Evolutionary conservation across 2,888 invertebrate species (phyloP), one percentile per base, ranked within the genome.

Genomic region (Epirrita christyi): DNA sequence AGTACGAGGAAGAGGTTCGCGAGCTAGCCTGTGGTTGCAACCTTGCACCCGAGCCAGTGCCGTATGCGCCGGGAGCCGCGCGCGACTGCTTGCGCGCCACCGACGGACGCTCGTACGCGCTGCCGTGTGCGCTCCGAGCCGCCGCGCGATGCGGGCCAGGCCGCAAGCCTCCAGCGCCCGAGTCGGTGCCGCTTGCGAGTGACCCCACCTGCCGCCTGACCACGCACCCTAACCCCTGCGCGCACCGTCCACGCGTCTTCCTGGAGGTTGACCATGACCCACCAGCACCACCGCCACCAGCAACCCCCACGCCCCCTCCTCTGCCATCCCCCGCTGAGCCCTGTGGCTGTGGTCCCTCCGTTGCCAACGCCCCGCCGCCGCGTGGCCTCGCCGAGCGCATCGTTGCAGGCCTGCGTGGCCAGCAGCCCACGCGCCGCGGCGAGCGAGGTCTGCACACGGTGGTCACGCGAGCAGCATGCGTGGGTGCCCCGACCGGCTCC

Each of bases 191-290:
- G 21, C 63, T 77, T 8, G 60, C 64, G 14, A 63, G 75, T 9
- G 76, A 75, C 59, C 66, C 67, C 64, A 66, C 60, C 9, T 85
- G 84, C 68, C 65, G 68, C 11, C 15, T 10, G 9, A 47, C 38
- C 15, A 61, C 48, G 14, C 43, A 32, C 36, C 1, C 75, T 9
- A 79, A 83, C 61, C 80, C 81, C 10, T 85, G 85, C 67, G 76
- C 75, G n/a, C 80, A 83, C 53, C 72, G 67, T 0, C 81, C 82
- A 1, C 78, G 77, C 11, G 58, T 78, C 1, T 60, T 83, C 29
- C 29, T 81, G 6, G 73, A 80, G 45, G 68, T 84, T 15, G 78
- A 83, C 29, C 80, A 85, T 27, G 61, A 52, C 46, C 14, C 36
- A 14, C 13, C 48, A 9, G 3, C 14, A 2, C 13, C 40, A 9